Evolutionary conservation across 1,140 invertebrate genomes (phyloP).

Genomic region (Drosophila kikkawai): DNA sequence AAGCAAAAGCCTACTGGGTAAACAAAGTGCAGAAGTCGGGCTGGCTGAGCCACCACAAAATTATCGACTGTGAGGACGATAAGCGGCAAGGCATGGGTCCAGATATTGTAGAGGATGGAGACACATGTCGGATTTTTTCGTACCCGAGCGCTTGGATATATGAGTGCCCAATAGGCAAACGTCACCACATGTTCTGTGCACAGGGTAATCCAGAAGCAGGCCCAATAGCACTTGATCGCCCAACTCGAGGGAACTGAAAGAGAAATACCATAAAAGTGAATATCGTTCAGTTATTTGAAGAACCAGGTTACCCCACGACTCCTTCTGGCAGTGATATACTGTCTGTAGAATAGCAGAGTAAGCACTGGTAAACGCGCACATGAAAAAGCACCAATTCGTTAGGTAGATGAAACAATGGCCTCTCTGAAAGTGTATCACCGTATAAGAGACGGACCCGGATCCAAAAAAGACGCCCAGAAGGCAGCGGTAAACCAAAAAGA

Average conservation of each 20-base stretch:
- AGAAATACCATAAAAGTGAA: neutral
- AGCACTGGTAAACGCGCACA: slow-evolving; percentile 38
- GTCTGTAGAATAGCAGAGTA: slow-evolving; percentile 38
- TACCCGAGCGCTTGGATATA: slow-evolving; percentile 16
- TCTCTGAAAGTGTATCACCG: neutral
- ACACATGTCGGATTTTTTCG: neutral
- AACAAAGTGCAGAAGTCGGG: slow-evolving; percentile 89
- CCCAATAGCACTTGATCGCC: slow-evolving; percentile 51
- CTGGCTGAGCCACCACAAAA: slow-evolving; percentile 88
- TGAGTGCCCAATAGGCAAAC: slow-evolving; percentile 27
- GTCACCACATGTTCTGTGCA: neutral
- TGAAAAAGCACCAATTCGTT: slow-evolving; percentile 55
- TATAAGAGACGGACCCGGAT: neutral
- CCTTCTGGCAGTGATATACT: slow-evolving; percentile 16
- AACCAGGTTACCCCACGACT: slow-evolving; percentile 27
- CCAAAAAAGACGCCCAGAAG: slow-evolving; percentile 39
- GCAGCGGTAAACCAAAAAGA: slow-evolving; percentile 61
- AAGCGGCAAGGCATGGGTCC: slow-evolving; percentile 90
- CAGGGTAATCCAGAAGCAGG: slow-evolving; percentile 46
- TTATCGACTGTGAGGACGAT: slow-evolving; percentile 90
- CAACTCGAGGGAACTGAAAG: neutral
- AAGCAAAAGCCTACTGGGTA: slow-evolving; percentile 87
- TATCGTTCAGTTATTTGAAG: neutral
- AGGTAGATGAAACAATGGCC: slow-evolving; percentile 58
- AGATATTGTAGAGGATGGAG: slow-evolving; percentile 85